phyloP scores from a whole-genome alignment of 2,113 vertebrate genomes.

The Papio anubis region DNA sequence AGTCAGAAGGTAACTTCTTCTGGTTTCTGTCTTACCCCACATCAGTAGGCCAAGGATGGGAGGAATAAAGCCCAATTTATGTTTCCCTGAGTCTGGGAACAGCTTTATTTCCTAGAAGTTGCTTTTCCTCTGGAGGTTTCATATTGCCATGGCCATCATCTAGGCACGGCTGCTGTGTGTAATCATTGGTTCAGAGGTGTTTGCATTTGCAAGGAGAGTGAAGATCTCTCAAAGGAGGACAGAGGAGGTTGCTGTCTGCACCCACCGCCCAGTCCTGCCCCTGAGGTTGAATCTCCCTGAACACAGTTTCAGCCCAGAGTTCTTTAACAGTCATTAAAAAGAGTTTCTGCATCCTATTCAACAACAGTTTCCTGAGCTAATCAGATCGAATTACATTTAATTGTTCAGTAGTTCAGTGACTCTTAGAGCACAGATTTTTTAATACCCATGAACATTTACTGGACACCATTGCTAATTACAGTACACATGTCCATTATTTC shows the following conservation, averaged over 20 bases:
- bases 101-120: not conserved
- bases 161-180: not conserved
- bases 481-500: not conserved
- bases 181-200: not conserved
- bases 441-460: not conserved
- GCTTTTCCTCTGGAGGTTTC: not conserved
- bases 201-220: not conserved
- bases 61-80: not conserved
- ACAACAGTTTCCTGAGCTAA: not conserved
- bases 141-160: not conserved
- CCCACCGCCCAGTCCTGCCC: not conserved
- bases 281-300: not conserved
- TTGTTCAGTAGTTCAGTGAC: not conserved
- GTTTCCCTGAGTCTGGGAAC: too few relatives aligned
- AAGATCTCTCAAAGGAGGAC: too few relatives aligned
- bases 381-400: not conserved
- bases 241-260: not conserved
- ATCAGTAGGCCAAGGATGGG: not conserved
- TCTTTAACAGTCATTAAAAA: not conserved
- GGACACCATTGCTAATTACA: not conserved
- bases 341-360: not conserved
- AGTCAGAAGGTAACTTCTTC: constrained; percentile 86
- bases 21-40: fast-evolving
- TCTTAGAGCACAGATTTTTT: not conserved
- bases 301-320: not conserved